Evolutionary conservation across 2,888 invertebrate species (phyloP), one percentile per base, ranked within the genome.

Genomic region (Hoplodrina ambigua): DNA sequence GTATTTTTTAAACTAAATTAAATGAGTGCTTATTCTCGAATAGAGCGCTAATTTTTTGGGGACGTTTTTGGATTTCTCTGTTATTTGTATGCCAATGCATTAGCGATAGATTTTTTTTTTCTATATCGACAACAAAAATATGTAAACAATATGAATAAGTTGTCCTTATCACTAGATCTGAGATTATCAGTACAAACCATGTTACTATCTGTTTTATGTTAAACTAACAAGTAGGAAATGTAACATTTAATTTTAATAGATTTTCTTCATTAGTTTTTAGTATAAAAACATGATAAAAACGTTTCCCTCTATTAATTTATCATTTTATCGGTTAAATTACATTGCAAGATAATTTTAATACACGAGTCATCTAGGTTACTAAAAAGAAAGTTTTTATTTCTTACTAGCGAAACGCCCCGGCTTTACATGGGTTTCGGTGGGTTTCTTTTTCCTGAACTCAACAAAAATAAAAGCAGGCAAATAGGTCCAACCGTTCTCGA

Each of bases 191-290:
- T 49, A 33, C 46, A 3, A 61, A 30, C 10, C n/a, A 46, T 53
- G 63, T 49, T 25, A 53, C 20, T 25, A 44, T 58, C 19, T 4
- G 2, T 50, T 50, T 52, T 41, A 52, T 60, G 37, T 25, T 56
- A 19, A 46, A 59, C 53, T 44, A 58, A 25, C 46, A 44, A 70
- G 61, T 41, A 76, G 73, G 61, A 74, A 76, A 70, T 58, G 2
- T 41, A 69, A 44, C 11, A 37, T 25, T 50, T n/a, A 3, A 50
- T 11, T 25, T 50, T n/a, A 3, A 50, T 11, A 49, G 30, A n/a
- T 7, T 17, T 54, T 20, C 19, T 20, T 46, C 41, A 59, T 58
- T 52, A 20, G n/a, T 46, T 30, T 58, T 15, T n/a, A 30, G 25
- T 62, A n/a, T 11, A 33, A 33, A 17, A 55, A 72, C 20, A 69